A percentile compares a stretch with the other conserved stretches of the same genome.
phyloP scores from a whole-genome alignment of 2,797 vertebrate species.

The Acrossocheilus fasciatus region DNA sequence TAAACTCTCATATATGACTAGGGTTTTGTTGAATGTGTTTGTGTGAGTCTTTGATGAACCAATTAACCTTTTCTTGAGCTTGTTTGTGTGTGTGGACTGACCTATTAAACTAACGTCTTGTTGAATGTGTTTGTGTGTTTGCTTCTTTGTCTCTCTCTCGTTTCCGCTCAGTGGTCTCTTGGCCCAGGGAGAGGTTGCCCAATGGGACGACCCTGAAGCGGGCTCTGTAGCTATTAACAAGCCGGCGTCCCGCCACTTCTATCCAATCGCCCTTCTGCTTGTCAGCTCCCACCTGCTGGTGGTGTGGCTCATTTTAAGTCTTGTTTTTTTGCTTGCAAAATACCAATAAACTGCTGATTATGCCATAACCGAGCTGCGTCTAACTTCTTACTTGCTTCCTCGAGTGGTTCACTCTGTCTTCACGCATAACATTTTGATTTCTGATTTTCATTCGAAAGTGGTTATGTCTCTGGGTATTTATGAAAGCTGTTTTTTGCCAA shows the following conservation, averaged over 20 bases:
- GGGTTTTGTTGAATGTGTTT: neutral
- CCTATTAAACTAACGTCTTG: conserved; percentile 68
- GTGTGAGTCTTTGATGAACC: neutral
- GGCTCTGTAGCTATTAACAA: conserved; percentile 94
- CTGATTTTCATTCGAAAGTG: neutral
- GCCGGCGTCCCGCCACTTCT: conserved; percentile 99
- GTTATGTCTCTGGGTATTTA: too few relatives aligned
- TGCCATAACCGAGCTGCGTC: conserved; percentile 69
- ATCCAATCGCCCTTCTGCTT: conserved; percentile 98
- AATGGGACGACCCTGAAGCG: conserved; percentile 96
- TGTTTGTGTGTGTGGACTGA: conserved; percentile 13
- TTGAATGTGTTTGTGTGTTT: conserved; percentile 52
- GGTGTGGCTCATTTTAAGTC: conserved; percentile 99
- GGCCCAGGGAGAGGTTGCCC: conserved; percentile 91
- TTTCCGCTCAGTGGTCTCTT: conserved; percentile 89
- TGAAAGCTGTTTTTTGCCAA: neutral
- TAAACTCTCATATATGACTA: neutral
- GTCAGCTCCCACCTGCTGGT: conserved; percentile 99
- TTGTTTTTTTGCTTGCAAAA: conserved; percentile 99
- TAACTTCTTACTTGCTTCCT: conserved; percentile 55
- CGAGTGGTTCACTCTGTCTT: conserved; percentile 50
- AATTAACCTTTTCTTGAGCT: neutral
- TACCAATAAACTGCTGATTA: conserved; percentile 94
- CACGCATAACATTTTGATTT: neutral
- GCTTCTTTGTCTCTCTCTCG: conserved; percentile 38